Conservation (phyloP, 2,113 vertebrate genomes). For the Poeciliopsis retropinna region DNA sequence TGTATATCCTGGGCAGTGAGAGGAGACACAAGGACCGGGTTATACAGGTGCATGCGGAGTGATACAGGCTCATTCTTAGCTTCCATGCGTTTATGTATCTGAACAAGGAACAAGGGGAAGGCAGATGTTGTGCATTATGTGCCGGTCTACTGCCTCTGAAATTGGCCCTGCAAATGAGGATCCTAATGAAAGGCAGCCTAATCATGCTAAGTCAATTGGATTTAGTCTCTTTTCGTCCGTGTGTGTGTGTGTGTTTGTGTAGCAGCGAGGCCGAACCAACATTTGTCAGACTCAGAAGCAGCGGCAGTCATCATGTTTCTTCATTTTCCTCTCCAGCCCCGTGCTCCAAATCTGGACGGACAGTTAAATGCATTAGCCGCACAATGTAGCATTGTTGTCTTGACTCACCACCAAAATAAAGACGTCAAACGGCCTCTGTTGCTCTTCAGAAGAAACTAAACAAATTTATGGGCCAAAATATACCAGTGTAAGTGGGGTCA, state of each 20-base stretch:
- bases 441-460: constrained; percentile 9
- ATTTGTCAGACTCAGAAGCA: constrained; percentile 64
- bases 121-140: constrained; percentile 80
- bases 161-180: constrained; percentile 76
- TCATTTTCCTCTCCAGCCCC: constrained; percentile 57
- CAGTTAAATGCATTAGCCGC: constrained; percentile 68
- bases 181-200: constrained; percentile 79
- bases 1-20: constrained; percentile 18
- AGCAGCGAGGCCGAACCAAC: constrained; percentile 71
- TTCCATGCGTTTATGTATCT: constrained; percentile 66
- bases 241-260: constrained; percentile 15
- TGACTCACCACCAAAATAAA: constrained; percentile 59
- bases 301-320: constrained; percentile 69
- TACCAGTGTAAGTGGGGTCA: constrained; percentile 20
- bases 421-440: constrained; percentile 64
- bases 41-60: constrained; percentile 54
- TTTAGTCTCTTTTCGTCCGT: constrained; percentile 51
- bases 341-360: constrained; percentile 59
- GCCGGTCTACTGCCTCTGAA: constrained; percentile 78
- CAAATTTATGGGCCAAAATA: constrained; percentile 25
- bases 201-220: constrained; percentile 77
- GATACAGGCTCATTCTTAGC: constrained; percentile 48
- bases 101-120: constrained; percentile 64
- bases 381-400: constrained; percentile 71
- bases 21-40: constrained; percentile 32